Evolutionary conservation across 2,888 invertebrate species (phyloP).

Genomic region (Blera fallax): DNA sequence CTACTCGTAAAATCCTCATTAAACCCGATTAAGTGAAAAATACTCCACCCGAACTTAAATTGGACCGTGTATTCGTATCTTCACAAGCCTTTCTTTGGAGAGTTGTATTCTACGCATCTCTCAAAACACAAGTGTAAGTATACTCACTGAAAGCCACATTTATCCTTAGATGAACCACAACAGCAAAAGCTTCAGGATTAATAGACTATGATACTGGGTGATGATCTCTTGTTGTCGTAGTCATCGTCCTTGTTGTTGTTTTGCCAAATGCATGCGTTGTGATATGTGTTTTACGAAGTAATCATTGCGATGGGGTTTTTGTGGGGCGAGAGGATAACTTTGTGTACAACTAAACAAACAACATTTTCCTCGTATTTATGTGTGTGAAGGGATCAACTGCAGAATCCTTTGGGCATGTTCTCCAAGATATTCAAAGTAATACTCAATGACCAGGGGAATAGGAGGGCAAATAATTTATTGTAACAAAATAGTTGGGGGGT

Average conservation of each 20-base stretch:
- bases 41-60: too few relatives aligned
- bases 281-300: slow-evolving; percentile 43
- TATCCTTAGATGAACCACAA: slow-evolving; percentile 51
- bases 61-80: neutral
- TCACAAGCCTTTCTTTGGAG: neutral
- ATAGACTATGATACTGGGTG: slow-evolving; percentile 49
- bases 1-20: too few relatives aligned
- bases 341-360: slow-evolving; percentile 1
- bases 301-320: slow-evolving; percentile 22
- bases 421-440: slow-evolving; percentile 21
- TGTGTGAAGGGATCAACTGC: neutral
- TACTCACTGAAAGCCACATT: slow-evolving; percentile 31
- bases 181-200: slow-evolving; percentile 52
- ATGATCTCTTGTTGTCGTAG: slow-evolving; percentile 42
- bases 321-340: slow-evolving; percentile 6
- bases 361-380: neutral
- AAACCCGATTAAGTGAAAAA: too few relatives aligned
- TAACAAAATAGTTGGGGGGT: slow-evolving; percentile 39
- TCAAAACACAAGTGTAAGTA: neutral
- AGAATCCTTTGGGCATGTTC: slow-evolving; percentile 28
- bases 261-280: slow-evolving; percentile 18
- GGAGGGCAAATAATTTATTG: slow-evolving; percentile 43
- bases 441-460: neutral
- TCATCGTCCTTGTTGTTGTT: neutral
- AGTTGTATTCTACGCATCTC: neutral